Evolutionary conservation across 1,140 invertebrate species (phyloP).

Genomic region (Gryon sp.): DNA sequence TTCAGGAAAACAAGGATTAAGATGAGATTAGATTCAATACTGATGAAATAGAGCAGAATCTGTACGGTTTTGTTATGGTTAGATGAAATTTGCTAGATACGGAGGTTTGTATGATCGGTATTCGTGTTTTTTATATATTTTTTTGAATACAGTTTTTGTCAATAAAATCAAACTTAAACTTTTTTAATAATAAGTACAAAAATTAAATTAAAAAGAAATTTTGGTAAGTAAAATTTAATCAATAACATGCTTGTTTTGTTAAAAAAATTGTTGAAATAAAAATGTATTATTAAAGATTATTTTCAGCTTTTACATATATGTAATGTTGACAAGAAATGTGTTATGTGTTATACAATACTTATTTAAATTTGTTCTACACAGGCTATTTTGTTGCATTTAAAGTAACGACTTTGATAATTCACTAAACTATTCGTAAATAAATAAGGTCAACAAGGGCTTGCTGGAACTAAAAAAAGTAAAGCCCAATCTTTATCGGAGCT

Average conservation of each 20-base stretch:
- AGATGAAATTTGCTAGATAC: conserved; percentile 15
- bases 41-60: conserved; percentile 39
- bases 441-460: conserved; percentile 23
- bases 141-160: too few species aligned
- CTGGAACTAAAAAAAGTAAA: conserved; percentile 7
- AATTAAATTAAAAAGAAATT: too few species aligned
- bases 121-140: conserved; percentile 7
- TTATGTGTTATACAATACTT: too few species aligned
- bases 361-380: neutral
- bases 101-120: conserved; percentile 1
- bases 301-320: too few species aligned
- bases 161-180: too few species aligned
- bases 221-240: too few species aligned
- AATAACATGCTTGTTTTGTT: too few species aligned
- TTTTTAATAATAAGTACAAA: too few species aligned
- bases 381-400: neutral
- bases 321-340: too few species aligned
- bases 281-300: too few species aligned
- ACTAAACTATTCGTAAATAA: conserved; percentile 14
- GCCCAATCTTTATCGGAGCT: conserved; percentile 1
- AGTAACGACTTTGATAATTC: conserved; percentile 9
- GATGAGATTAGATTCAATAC: conserved; percentile 48
- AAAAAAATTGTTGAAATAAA: too few species aligned
- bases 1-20: conserved; percentile 55
- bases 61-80: conserved; percentile 40